Conservation (phyloP, 2,113 vertebrate genomes). For the Melanostigma gelatinosum region DNA sequence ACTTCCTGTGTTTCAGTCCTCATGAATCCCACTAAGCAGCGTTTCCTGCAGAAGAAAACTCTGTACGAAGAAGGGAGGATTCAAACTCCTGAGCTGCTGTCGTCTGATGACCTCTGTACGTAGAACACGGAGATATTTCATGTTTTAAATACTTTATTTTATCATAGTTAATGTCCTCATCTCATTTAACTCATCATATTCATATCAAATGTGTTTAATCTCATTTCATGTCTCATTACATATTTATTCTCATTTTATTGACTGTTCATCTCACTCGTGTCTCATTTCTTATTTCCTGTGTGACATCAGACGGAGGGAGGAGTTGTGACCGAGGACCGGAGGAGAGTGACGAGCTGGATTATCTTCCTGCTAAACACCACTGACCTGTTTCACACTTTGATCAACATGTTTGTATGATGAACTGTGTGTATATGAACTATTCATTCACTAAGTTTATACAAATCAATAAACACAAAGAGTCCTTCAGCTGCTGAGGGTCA, state of each 20-base stretch:
- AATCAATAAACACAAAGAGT: not conserved
- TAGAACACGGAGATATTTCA: not conserved
- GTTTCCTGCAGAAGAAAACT: conserved; percentile 42
- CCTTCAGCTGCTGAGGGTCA: not conserved
- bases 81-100: conserved; percentile 49
- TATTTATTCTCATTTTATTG: not conserved
- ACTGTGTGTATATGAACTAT: not conserved
- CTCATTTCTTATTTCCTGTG: not conserved
- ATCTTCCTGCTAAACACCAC: conserved; percentile 29
- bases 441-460: not conserved
- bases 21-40: conserved; percentile 49
- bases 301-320: conserved; percentile 44
- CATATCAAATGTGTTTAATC: too few species aligned
- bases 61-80: conserved; percentile 43
- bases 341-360: conserved; percentile 88
- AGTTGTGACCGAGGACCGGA: conserved; percentile 74
- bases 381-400: not conserved
- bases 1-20: not conserved
- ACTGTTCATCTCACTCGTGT: not conserved
- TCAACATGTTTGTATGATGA: not conserved
- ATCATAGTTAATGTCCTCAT: not conserved
- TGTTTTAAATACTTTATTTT: not conserved
- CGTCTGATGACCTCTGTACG: conserved; percentile 55
- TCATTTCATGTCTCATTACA: not conserved
- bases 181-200: not conserved